Base-by-base conservation (phyloP, 2,113 vertebrate genomes). In the Bucco capensis region DNA sequence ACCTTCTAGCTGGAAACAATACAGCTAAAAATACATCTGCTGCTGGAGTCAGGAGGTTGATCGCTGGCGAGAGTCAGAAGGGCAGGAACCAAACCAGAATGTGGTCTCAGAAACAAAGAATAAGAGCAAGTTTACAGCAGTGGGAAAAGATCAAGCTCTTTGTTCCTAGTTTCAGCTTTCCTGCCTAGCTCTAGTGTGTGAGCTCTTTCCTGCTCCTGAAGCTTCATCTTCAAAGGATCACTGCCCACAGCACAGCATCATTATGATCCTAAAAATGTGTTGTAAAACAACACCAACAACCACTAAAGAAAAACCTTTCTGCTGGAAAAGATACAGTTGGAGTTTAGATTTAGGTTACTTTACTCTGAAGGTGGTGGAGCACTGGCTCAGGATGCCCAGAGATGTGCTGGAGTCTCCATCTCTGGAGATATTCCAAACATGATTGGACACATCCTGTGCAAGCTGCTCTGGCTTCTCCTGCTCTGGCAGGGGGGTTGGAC, bases 1-100 rank as follows among this genome's bases (percentile, higher is more conserved):
- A 75, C 58, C 74, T 89, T 75, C 74, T 73, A 73, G 66, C 73
- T 87, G 35, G 80, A 90, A 90, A 94, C 62, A 90, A 95, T 94
- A 28, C 50, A 40, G 75, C 93, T 95, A 96, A 96, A 96, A 95
- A 96, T 96, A 94, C n/a, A 80, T 73, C 74, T 90, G 62, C 88
- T 94, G 95, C 90, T 92, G 74, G 89, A 90, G 89, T 94, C 95
- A 92, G 62, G 84, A 84, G 84, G 88, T 76, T 83, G 82, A 87
- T 90, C 74, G 54, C 90, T 3, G 1, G 38, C 0, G 2, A 85
- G 90, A 95, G 62, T 51, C 8, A 0, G 71, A 93, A 96, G 94
- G 86, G 75, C 56, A 58, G 86, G 67, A 94, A 85, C 71, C 62
- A 92, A 90, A 94, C 62, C 77, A 81, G 78, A 92, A 70, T 71